phyloP scores from a whole-genome alignment of 2,888 invertebrate genomes.

The Himalopsyche anomala region DNA sequence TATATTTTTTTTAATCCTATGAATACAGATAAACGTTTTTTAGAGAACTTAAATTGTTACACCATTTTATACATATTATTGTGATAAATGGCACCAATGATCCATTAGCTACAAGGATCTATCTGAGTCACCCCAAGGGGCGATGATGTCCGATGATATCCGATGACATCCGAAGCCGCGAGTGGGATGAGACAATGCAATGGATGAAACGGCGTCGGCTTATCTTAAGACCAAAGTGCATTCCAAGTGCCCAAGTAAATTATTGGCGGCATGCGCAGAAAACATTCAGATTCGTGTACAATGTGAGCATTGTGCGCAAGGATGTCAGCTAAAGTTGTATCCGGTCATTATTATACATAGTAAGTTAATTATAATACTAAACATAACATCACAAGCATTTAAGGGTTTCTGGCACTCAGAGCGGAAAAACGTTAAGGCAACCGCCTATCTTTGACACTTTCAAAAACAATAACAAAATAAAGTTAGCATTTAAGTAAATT shows the following conservation, averaged over 20 bases:
- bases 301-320: not conserved
- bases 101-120: not conserved
- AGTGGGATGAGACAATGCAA: constrained; percentile 26
- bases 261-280: constrained; percentile 20
- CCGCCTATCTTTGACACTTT: too few species aligned
- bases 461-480: too few species aligned
- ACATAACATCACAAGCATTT: too few species aligned
- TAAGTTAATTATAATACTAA: too few species aligned
- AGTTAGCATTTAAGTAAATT: too few species aligned
- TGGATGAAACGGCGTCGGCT: constrained; percentile 13
- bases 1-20: too few species aligned
- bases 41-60: not conserved
- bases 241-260: constrained; percentile 8
- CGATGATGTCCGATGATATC: not conserved
- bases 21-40: too few species aligned
- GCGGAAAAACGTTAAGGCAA: too few species aligned
- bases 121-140: not conserved
- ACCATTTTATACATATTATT: not conserved
- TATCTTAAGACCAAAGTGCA: constrained; percentile 19
- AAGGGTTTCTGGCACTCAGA: too few species aligned
- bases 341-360: too few species aligned
- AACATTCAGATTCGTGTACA: constrained; percentile 19
- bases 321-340: too few species aligned
- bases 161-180: constrained; percentile 8
- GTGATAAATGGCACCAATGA: not conserved